Percentiles rank a stretch among this genome's conserved stretches.
phyloP scores from a whole-genome alignment of 1,140 invertebrate species.

The Phocides pigmalion region DNA sequence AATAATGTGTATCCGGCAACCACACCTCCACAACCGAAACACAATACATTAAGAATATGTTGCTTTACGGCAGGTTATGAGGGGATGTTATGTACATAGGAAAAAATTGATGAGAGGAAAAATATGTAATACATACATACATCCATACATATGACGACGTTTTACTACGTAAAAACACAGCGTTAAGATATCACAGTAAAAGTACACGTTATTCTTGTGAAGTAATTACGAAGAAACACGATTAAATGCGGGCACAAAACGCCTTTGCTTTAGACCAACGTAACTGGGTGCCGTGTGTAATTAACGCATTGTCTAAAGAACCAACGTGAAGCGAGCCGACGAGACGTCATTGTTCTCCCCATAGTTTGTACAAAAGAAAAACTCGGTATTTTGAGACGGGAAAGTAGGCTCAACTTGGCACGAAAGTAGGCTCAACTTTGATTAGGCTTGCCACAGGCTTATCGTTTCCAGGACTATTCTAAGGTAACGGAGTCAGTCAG shows the following conservation, averaged over 20 bases:
- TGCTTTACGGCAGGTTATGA: too few species aligned
- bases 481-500: too few species aligned
- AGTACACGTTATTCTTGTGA: neutral
- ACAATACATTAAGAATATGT: too few species aligned
- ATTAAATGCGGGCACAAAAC: neutral
- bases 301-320: slow-evolving; percentile 35
- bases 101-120: too few species aligned
- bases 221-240: neutral
- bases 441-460: neutral
- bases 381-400: slow-evolving; percentile 15
- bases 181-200: too few species aligned
- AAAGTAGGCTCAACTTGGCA: slow-evolving; percentile 7
- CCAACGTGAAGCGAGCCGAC: slow-evolving; percentile 16
- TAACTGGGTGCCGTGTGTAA: slow-evolving; percentile 7
- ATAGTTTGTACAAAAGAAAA: slow-evolving; percentile 34
- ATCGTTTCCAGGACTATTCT: too few species aligned
- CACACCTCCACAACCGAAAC: too few species aligned
- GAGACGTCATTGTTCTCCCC: slow-evolving; percentile 30
- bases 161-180: too few species aligned
- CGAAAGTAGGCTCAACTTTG: slow-evolving; percentile 23
- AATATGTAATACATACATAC: too few species aligned
- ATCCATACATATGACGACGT: too few species aligned
- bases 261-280: neutral
- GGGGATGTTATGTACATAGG: too few species aligned
- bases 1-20: too few species aligned